Conservation (phyloP, 2,797 vertebrate species). For the Pangasius larnaudii region DNA sequence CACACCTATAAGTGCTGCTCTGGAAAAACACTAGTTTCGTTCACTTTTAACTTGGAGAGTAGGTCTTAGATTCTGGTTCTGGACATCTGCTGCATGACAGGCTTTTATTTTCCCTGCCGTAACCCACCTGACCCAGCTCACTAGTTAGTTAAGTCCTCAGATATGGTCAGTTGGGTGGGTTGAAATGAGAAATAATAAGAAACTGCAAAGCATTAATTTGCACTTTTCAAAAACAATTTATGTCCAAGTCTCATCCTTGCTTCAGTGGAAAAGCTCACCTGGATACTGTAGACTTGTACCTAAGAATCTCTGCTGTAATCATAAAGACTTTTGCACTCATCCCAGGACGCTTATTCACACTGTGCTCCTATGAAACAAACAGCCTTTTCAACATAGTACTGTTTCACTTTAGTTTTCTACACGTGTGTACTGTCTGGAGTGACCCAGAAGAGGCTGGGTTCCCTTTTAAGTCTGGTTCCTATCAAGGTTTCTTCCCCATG, state of each 20-base stretch:
- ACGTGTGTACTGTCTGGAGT: neutral
- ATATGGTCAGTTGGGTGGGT: neutral
- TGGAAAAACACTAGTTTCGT: neutral
- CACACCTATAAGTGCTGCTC: neutral
- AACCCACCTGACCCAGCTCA: neutral
- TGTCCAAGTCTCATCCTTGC: neutral
- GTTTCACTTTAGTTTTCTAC: neutral
- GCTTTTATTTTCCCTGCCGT: neutral
- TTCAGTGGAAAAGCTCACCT: neutral
- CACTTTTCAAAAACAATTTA: neutral
- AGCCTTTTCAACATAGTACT: neutral
- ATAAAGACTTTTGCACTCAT: neutral
- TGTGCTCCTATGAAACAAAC: neutral
- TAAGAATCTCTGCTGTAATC: neutral
- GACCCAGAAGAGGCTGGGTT: neutral
- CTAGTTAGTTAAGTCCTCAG: neutral
- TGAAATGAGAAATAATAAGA: conserved; percentile 1
- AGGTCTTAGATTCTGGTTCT: neutral
- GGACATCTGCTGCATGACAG: neutral
- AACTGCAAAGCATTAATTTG: neutral
- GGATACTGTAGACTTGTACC: neutral
- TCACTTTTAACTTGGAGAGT: neutral
- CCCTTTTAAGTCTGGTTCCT: neutral
- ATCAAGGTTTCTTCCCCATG: neutral
- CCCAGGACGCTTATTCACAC: neutral